phyloP scores from a whole-genome alignment of 2,888 invertebrate genomes.

The Lepeophtheirus nordmannii region DNA sequence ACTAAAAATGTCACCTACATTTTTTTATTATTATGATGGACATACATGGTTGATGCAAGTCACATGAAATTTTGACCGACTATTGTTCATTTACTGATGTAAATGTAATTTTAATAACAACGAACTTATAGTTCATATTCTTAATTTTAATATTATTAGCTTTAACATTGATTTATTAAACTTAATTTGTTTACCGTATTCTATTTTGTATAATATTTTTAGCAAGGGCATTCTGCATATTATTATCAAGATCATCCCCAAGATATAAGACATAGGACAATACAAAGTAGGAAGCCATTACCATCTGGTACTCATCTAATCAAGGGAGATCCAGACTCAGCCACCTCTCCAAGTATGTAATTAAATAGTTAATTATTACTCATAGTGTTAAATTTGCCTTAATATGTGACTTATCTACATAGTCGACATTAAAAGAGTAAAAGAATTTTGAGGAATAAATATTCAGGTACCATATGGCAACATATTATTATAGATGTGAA shows the following conservation, averaged over 20 bases:
- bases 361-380: not conserved
- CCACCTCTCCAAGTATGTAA: conserved; percentile 24
- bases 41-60: no score
- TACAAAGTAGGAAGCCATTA: conserved; percentile 14
- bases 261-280: conserved; percentile 16
- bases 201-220: not conserved
- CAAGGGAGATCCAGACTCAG: conserved; percentile 23
- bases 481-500: no score
- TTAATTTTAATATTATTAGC: not conserved
- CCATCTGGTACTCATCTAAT: conserved; percentile 13
- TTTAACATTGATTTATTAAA: not conserved
- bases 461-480: no score
- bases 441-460: no score
- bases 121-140: no score
- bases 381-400: not conserved
- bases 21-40: no score
- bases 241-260: conserved; percentile 22
- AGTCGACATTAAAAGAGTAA: no score
- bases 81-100: no score
- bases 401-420: no score
- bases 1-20: no score
- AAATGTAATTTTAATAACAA: no score
- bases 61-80: no score
- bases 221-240: conserved; percentile 21
- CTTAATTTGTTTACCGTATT: not conserved